Conservation (phyloP, 1,140 invertebrate genomes). For the Drosophila pachea region DNA sequence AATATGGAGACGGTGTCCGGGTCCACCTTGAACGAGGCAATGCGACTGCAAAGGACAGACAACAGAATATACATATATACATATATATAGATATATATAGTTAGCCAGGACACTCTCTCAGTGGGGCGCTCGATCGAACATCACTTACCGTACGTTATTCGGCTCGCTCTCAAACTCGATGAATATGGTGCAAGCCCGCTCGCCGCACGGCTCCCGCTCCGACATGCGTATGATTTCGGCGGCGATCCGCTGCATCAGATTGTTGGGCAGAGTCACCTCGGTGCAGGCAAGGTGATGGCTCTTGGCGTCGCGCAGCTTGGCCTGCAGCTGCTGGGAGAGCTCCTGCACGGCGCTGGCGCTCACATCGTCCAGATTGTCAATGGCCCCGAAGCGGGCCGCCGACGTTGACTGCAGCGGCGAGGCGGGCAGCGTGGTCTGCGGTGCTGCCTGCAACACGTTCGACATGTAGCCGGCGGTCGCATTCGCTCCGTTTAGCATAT, state of each 20-base stretch:
- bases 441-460: slow-evolving; percentile 46
- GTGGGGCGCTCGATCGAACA: background rate
- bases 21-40: slow-evolving; percentile 88
- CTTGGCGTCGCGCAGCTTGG: slow-evolving; percentile 87
- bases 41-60: slow-evolving; percentile 53
- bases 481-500: slow-evolving; percentile 45
- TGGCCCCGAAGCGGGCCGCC: slow-evolving; percentile 50
- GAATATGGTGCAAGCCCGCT: slow-evolving; percentile 87
- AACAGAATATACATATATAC: too few species aligned
- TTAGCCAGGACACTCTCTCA: background rate
- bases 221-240: slow-evolving; percentile 88
- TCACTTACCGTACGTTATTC: slow-evolving; percentile 81
- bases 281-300: slow-evolving; percentile 87
- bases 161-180: slow-evolving; percentile 86
- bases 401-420: slow-evolving; percentile 64
- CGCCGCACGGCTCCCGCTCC: slow-evolving; percentile 91
- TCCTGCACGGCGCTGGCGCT: slow-evolving; percentile 79
- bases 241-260: slow-evolving; percentile 87
- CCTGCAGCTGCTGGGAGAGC: slow-evolving; percentile 85
- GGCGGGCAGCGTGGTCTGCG: slow-evolving; percentile 43
- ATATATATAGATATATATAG: too few species aligned
- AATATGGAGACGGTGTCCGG: slow-evolving; percentile 90
- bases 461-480: slow-evolving; percentile 56
- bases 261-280: slow-evolving; percentile 88
- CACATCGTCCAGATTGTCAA: slow-evolving; percentile 66